Percentiles rank a stretch among this genome's conserved stretches.
Evolutionary conservation across 92 coral and sea anemone species (phyloP).

Genomic region (Porites evermanni): DNA sequence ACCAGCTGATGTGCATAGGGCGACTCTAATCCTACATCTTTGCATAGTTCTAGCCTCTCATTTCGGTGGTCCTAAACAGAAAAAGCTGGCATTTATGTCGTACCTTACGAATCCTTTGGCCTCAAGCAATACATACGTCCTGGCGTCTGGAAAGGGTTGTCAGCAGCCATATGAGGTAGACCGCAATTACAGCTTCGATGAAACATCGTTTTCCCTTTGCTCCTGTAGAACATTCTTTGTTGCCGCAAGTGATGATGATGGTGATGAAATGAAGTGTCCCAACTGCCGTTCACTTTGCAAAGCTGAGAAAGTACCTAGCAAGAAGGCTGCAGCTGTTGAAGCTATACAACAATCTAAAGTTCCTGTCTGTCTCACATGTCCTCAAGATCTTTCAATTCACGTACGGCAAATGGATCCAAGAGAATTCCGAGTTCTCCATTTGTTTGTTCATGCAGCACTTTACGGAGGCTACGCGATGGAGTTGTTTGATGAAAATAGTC

Average conservation of each 20-base stretch:
- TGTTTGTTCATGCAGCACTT: conserved; percentile 81
- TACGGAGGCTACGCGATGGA: conserved; percentile 82
- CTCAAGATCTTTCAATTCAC: conserved; percentile 35
- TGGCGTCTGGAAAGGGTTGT: conserved; percentile 41
- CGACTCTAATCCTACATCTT: conserved; percentile 78
- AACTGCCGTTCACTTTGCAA: conserved; percentile 32
- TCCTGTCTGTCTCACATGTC: conserved; percentile 18
- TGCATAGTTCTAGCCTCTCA: conserved; percentile 69
- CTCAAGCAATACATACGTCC: conserved; percentile 18
- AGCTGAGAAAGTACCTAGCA: neutral
- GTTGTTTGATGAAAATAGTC: conserved; percentile 48
- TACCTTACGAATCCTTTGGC: conserved; percentile 60
- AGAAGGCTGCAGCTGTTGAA: neutral
- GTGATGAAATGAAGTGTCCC: conserved; percentile 46
- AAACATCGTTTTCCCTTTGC: conserved; percentile 19
- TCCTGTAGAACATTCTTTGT: conserved; percentile 59
- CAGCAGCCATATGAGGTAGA: conserved; percentile 17
- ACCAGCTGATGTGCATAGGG: conserved; percentile 70
- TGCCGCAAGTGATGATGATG: neutral
- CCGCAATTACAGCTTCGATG: conserved; percentile 18
- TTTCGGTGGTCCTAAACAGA: conserved; percentile 18
- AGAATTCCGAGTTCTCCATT: conserved; percentile 87
- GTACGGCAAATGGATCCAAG: conserved; percentile 70
- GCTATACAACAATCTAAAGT: conserved; percentile 24
- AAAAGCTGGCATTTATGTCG: conserved; percentile 39